Evolutionary conservation across 2,888 invertebrate genomes (phyloP).

Genomic region (Scotopteryx bipunctaria): DNA sequence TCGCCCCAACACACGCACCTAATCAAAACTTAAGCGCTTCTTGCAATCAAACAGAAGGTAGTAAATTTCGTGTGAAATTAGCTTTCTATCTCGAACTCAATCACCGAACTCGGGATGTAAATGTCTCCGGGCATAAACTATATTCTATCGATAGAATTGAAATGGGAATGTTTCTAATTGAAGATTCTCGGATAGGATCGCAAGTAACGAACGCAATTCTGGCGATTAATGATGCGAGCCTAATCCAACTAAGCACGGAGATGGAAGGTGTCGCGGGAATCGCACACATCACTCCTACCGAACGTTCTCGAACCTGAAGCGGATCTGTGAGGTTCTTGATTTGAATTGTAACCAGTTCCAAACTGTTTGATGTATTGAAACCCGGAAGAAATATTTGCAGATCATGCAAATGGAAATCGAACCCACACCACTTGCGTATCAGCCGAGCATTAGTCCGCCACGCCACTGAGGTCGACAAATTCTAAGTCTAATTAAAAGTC

Average conservation of each 20-base stretch:
- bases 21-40: slow-evolving; percentile 42
- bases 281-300: slow-evolving; percentile 58
- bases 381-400: too few relatives aligned
- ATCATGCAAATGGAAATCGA: too few relatives aligned
- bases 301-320: slow-evolving; percentile 51
- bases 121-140: slow-evolving; percentile 43
- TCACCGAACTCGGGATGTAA: slow-evolving; percentile 42
- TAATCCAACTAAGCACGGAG: slow-evolving; percentile 77
- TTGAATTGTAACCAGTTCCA: neutral
- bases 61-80: slow-evolving; percentile 42
- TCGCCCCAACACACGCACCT: slow-evolving; percentile 39
- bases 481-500: too few relatives aligned
- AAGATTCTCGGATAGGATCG: slow-evolving; percentile 59
- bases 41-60: slow-evolving; percentile 41
- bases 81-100: slow-evolving; percentile 42
- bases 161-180: slow-evolving; percentile 76
- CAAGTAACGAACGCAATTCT: slow-evolving; percentile 68
- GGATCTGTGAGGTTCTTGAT: slow-evolving; percentile 4
- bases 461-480: too few relatives aligned
- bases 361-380: neutral
- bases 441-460: too few relatives aligned
- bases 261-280: slow-evolving; percentile 62
- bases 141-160: slow-evolving; percentile 63
- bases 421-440: too few relatives aligned
- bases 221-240: slow-evolving; percentile 77